A percentile compares a stretch with the other conserved stretches of the same genome.
Evolutionary conservation across 2,113 vertebrate genomes (phyloP).

Genomic region (Muntiacus muntjak): DNA sequence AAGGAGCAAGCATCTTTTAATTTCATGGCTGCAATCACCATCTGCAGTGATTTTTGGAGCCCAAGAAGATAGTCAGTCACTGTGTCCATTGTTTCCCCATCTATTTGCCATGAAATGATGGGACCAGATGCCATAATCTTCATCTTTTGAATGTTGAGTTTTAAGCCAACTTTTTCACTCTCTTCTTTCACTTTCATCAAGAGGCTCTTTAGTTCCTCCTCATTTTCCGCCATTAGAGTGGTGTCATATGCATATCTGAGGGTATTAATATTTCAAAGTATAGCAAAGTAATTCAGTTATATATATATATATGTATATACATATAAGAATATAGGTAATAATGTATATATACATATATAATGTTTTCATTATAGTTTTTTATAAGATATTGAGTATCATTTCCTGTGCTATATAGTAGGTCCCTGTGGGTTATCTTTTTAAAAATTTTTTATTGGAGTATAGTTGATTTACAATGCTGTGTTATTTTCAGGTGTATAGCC

Average conservation of each 20-base stretch:
- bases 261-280: neutral
- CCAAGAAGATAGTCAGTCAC: neutral
- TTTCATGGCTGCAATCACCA: neutral
- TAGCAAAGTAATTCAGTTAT: neutral
- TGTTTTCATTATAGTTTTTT: neutral
- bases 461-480: neutral
- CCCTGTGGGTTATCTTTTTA: neutral
- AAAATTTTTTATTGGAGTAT: neutral
- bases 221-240: neutral
- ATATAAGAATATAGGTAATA: neutral
- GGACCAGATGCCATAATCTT: neutral
- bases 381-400: neutral
- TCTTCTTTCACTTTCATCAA: neutral
- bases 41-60: neutral
- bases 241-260: neutral
- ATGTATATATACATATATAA: neutral
- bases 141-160: neutral
- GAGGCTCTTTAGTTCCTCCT: neutral
- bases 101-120: neutral
- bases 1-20: neutral
- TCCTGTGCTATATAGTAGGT: neutral
- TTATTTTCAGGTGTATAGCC: neutral
- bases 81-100: neutral
- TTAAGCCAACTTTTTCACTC: neutral
- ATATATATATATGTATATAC: neutral